Conservation (phyloP, 2,797 vertebrate species). For the Takifugu ocellatus region DNA sequence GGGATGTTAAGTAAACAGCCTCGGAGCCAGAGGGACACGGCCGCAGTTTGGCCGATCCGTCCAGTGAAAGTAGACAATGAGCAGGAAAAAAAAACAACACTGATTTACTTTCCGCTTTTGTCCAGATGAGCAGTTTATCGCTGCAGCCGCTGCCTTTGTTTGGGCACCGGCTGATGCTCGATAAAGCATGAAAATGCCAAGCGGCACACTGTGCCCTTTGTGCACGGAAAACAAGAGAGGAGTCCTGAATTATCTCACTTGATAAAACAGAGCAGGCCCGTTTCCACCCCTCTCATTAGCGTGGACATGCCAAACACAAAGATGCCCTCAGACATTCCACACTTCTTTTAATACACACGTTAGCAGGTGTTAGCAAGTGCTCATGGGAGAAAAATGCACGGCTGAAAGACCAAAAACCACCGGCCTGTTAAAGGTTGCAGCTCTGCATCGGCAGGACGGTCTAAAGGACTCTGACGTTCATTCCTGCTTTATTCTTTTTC, state of each 20-base stretch:
- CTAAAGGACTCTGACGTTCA: background rate
- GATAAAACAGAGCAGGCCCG: constrained; percentile 62
- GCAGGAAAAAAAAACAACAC: background rate
- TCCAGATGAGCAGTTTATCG: constrained; percentile 43
- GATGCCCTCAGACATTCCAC: constrained; percentile 28
- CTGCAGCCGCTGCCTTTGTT: constrained; percentile 46
- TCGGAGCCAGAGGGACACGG: background rate
- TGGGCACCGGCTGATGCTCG: constrained; percentile 35
- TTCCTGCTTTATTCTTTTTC: no score
- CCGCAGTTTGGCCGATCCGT: constrained; percentile 14
- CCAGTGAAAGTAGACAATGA: constrained; percentile 21
- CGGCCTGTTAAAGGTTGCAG: no score
- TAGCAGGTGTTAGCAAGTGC: background rate
- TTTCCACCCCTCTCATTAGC: constrained; percentile 58
- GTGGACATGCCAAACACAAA: constrained; percentile 38
- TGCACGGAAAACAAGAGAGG: constrained; percentile 59
- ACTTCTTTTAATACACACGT: constrained; percentile 31
- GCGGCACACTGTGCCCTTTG: constrained; percentile 69
- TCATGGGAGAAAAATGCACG: no score
- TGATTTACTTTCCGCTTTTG: constrained; percentile 41
- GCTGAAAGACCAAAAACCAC: no score
- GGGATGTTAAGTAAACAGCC: constrained; percentile 28
- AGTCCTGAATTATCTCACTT: constrained; percentile 62
- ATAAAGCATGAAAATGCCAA: constrained; percentile 62
- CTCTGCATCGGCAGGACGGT: background rate